These are phyloP conservation scores for Parasteatoda lunata DNA, from an alignment of 2,888 invertebrate species.

Conservation along the genomic window DNA sequence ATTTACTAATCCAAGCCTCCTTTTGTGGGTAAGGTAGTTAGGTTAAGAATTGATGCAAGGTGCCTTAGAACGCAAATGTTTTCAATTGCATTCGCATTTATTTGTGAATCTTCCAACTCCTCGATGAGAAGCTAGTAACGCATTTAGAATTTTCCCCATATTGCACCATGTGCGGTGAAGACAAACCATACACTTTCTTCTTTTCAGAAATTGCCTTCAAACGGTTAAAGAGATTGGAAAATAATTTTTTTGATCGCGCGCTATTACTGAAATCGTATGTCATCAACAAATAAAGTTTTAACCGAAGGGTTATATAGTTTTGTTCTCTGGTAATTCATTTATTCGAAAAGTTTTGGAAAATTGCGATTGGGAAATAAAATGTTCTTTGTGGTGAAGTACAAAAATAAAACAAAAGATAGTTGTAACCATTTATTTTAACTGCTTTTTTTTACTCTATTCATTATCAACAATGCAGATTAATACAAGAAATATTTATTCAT, in stretches of 20 bases:
- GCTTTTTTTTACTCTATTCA: no score
- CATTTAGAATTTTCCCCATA: background rate
- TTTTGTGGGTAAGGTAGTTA: conserved; percentile 18
- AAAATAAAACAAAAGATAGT: no score
- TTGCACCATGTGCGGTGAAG: background rate
- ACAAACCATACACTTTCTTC: background rate
- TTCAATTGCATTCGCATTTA: conserved; percentile 52
- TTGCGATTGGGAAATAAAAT: no score
- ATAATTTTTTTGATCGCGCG: background rate
- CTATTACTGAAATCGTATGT: background rate
- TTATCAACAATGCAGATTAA: no score
- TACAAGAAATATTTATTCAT: no score
- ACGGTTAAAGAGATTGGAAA: background rate
- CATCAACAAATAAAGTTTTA: conserved; percentile 3
- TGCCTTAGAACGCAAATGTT: conserved; percentile 24
- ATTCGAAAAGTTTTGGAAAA: no score
- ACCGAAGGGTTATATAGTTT: background rate
- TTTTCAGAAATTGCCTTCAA: background rate
- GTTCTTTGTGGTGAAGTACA: no score
- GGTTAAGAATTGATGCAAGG: conserved; percentile 21
- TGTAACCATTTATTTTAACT: no score
- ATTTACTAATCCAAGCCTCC: conserved; percentile 48
- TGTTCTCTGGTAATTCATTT: no score
- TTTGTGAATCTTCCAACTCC: conserved; percentile 32
- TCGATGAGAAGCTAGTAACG: background rate